phyloP scores from a whole-genome alignment of 1,140 invertebrate genomes.

The Drosophila virilis region DNA sequence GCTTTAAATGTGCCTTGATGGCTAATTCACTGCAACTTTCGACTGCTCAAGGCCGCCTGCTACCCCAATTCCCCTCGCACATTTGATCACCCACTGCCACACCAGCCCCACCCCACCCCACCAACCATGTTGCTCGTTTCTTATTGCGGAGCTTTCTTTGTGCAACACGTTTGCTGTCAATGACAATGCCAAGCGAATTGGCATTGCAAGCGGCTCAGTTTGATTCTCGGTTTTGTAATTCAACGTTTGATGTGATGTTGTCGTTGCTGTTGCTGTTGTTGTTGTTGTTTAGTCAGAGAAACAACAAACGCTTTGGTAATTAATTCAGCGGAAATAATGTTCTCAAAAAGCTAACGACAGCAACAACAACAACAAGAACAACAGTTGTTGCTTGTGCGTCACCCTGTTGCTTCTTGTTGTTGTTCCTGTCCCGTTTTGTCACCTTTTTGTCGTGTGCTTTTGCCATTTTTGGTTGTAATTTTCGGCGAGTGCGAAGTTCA shows the following conservation, averaged over 20 bases:
- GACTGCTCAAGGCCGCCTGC: slow-evolving; percentile 26
- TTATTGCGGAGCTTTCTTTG: slow-evolving; percentile 35
- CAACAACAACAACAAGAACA: slow-evolving; percentile 17
- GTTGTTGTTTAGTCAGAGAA: slow-evolving; percentile 15
- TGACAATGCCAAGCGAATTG: slow-evolving; percentile 47
- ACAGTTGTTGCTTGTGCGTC: slow-evolving; percentile 7
- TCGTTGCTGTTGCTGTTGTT: slow-evolving; percentile 1
- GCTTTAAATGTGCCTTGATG: slow-evolving; percentile 26
- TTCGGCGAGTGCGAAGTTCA: slow-evolving; percentile 35
- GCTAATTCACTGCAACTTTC: slow-evolving; percentile 40
- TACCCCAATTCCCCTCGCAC: background rate
- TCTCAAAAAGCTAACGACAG: slow-evolving; percentile 34
- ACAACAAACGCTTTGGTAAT: slow-evolving; percentile 45
- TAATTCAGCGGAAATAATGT: slow-evolving; percentile 76
- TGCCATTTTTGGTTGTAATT: slow-evolving; percentile 45
- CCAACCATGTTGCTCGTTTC: background rate
- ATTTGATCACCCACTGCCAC: too few relatives aligned
- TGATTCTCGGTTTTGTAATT: slow-evolving; percentile 30
- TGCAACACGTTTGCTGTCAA: slow-evolving; percentile 48
- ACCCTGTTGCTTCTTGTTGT: background rate
- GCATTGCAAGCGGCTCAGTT: slow-evolving; percentile 44
- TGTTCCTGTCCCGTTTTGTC: slow-evolving; percentile 33
- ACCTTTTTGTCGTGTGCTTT: slow-evolving; percentile 47
- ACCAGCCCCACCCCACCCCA: background rate
- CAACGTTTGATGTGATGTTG: slow-evolving; percentile 7